Conservation (phyloP, 2,797 vertebrate species). For the Semaprochilodus insignis region DNA sequence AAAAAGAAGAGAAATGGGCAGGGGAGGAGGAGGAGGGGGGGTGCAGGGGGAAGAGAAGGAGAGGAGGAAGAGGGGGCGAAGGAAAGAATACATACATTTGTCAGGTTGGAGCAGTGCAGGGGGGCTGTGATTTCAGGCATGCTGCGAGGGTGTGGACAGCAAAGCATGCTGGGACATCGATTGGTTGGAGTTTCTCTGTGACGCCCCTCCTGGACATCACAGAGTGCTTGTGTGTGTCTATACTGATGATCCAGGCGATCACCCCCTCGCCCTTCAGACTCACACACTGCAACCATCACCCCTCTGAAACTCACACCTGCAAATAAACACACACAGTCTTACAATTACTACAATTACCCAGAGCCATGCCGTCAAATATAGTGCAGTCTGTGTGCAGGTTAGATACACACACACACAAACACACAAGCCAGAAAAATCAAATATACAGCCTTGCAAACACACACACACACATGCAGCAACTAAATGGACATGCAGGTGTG, state of each 20-base stretch:
- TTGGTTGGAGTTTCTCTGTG: conserved; percentile 92
- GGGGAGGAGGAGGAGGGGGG: conserved; percentile 55
- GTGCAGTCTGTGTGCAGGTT: conserved; percentile 14
- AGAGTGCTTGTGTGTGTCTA: conserved; percentile 77
- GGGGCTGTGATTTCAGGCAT: conserved; percentile 72
- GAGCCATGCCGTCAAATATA: conserved; percentile 45
- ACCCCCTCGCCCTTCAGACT: conserved; percentile 79
- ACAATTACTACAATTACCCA: conserved; percentile 48
- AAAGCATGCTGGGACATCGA: conserved; percentile 70
- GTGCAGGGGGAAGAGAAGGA: conserved; percentile 54
- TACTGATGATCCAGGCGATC: conserved; percentile 84
- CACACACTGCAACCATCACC: conserved; percentile 37
- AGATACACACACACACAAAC: conserved; percentile 9
- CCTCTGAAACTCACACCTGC: conserved; percentile 48
- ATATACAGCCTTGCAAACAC: neutral
- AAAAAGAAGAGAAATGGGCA: conserved; percentile 67
- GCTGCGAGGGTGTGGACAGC: conserved; percentile 59
- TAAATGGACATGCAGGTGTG: neutral
- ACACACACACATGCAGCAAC: conserved; percentile 15
- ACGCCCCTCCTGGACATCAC: conserved; percentile 90
- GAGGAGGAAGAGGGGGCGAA: conserved; percentile 71
- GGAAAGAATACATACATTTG: conserved; percentile 73
- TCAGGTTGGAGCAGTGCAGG: conserved; percentile 70
- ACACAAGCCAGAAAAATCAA: neutral
- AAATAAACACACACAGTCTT: conserved; percentile 61